Evolutionary conservation across 2,113 vertebrate genomes (phyloP).

Genomic region (Ammodytes dubius): DNA sequence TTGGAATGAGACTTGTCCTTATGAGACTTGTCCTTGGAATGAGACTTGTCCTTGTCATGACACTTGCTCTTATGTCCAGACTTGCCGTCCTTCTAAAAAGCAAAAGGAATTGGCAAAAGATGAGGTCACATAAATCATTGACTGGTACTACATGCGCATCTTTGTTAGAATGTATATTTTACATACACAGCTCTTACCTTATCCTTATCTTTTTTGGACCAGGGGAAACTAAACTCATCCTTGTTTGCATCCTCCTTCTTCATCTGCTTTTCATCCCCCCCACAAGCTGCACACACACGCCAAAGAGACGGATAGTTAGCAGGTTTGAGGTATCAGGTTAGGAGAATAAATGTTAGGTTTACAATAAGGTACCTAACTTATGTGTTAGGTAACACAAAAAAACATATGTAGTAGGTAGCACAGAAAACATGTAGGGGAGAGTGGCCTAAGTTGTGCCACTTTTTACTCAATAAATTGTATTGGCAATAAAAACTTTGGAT

Average conservation of each 20-base stretch:
- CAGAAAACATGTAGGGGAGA: too few relatives aligned
- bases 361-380: too few relatives aligned
- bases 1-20: not conserved
- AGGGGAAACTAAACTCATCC: constrained; percentile 69
- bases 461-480: too few relatives aligned
- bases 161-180: not conserved
- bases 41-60: constrained; percentile 44
- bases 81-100: constrained; percentile 1
- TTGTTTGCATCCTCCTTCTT: constrained; percentile 61
- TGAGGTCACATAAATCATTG: not conserved
- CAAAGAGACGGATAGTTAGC: not conserved
- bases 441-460: too few relatives aligned
- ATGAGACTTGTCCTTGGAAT: constrained; percentile 17
- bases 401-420: too few relatives aligned
- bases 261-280: constrained; percentile 16
- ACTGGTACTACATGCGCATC: not conserved
- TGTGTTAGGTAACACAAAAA: too few relatives aligned
- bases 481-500: too few relatives aligned
- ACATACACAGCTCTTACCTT: constrained; percentile 6
- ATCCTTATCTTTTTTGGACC: constrained; percentile 41
- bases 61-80: too few relatives aligned
- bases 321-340: accelerated
- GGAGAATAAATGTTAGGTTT: too few relatives aligned
- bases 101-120: not conserved
- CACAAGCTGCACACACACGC: constrained; percentile 53